Evolutionary conservation across 2,888 invertebrate genomes (phyloP).

Genomic region (Thymelicus lineola): DNA sequence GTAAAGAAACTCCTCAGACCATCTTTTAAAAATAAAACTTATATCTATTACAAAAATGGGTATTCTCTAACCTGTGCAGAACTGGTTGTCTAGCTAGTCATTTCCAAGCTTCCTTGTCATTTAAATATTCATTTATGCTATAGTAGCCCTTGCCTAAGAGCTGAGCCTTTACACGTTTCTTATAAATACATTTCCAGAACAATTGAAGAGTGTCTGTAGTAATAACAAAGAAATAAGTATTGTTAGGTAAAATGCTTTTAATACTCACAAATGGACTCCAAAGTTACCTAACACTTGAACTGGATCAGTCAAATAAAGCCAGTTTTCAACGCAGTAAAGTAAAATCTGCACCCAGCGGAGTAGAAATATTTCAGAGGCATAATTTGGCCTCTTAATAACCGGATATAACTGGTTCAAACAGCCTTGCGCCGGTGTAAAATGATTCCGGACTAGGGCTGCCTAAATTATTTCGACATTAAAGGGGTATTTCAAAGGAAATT

Average conservation of each 20-base stretch:
- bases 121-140: too few relatives aligned
- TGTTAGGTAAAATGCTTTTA: background rate
- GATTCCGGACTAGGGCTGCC: slow-evolving; percentile 30
- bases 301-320: slow-evolving; percentile 23
- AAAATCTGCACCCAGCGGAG: slow-evolving; percentile 27
- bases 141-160: too few relatives aligned
- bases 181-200: too few relatives aligned
- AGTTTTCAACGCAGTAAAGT: slow-evolving; percentile 31
- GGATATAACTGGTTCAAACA: slow-evolving; percentile 48
- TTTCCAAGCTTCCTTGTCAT: too few relatives aligned
- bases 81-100: too few relatives aligned
- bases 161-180: too few relatives aligned
- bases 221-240: too few relatives aligned
- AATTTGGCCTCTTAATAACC: slow-evolving; percentile 54
- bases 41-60: too few relatives aligned
- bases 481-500: slow-evolving; percentile 10
- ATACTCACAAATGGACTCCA: background rate
- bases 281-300: background rate
- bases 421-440: slow-evolving; percentile 46
- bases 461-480: background rate
- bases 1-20: too few relatives aligned
- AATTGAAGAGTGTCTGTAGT: too few relatives aligned
- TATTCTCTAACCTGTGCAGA: too few relatives aligned
- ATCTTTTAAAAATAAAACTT: too few relatives aligned
- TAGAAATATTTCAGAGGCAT: slow-evolving; percentile 40